Percentiles rank a stretch among this genome's conserved stretches.
phyloP scores from a whole-genome alignment of 2,797 vertebrate species.

The Scolopax rusticola region DNA sequence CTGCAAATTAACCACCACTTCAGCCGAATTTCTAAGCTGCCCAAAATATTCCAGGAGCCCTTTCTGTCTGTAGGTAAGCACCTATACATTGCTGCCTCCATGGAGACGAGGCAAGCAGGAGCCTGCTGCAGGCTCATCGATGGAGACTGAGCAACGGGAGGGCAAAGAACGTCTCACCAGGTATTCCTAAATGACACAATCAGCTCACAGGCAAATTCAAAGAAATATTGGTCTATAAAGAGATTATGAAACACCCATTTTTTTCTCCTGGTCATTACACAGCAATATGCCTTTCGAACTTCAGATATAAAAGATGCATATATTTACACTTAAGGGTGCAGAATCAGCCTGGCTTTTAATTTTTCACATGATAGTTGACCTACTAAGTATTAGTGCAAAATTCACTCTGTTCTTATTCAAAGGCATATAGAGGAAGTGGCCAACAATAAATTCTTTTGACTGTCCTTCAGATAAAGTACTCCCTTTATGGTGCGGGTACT shows the following conservation, averaged over 20 bases:
- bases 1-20: no score
- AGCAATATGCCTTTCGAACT: background rate
- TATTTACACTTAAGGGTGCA: background rate
- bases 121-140: background rate
- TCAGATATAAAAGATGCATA: background rate
- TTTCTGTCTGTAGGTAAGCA: background rate
- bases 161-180: background rate
- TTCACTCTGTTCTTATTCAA: background rate
- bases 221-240: background rate
- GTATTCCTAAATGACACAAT: background rate
- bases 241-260: background rate
- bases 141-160: no score
- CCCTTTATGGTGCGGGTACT: background rate
- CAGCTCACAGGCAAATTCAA: background rate
- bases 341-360: background rate
- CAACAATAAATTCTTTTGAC: background rate
- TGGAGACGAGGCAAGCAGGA: accelerated
- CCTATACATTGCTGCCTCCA: accelerated
- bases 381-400: background rate
- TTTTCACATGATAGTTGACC: background rate
- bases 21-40: background rate
- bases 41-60: background rate
- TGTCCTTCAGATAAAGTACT: background rate
- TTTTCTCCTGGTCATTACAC: background rate
- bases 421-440: background rate